Evolutionary conservation across 2,888 invertebrate species (phyloP), one percentile per base, ranked within the genome.

Genomic region (Carcina quercana): DNA sequence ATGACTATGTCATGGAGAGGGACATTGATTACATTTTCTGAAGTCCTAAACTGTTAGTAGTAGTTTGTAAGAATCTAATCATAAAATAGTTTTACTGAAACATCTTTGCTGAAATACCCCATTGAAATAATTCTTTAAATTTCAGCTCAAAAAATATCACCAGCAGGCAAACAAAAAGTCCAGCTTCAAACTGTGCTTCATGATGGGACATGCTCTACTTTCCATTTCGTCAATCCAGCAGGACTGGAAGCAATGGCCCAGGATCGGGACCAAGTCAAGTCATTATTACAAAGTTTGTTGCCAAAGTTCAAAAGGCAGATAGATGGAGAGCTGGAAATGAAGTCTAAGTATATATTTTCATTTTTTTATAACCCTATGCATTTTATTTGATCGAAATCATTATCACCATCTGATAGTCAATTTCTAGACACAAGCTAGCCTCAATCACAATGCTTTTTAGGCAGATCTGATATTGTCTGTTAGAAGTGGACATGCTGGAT

Each of bases 131-230:
- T 26, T 26, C 24, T 20, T 20, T n/a, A 15, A 21, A 19, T 79
- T 85, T 28, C 69, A 96, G 95, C 92, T 45, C 98, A 99, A 86
- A 97, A 98, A 83, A 98, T 99, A 52, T 95, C 95, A 14, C 97
- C 98, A 0, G 97, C 92, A 53, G 97, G 96, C 14, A 99, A 99
- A 76, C 92, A 96, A 14, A 99, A 99, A 83, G 95, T 99, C 33
- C 99, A 99, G 70, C 85, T 99, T 10, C 99, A 99, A 86, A 91
- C 98, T 12, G 96, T 97, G 12, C 83, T 99, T 41, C 95, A 98
- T 52, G 96, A 95, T 84, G 96, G 95, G 13, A 90, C 93, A 28
- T 94, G 96, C 28, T 96, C 96, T 2, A 98, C 98, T 8, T 99
- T 99, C 85, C 98, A 98, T 64, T 99, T 99, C 75, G 93, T 94